Evolutionary conservation across 2,888 invertebrate genomes (phyloP).

Genomic region (Galerucella pusilla): DNA sequence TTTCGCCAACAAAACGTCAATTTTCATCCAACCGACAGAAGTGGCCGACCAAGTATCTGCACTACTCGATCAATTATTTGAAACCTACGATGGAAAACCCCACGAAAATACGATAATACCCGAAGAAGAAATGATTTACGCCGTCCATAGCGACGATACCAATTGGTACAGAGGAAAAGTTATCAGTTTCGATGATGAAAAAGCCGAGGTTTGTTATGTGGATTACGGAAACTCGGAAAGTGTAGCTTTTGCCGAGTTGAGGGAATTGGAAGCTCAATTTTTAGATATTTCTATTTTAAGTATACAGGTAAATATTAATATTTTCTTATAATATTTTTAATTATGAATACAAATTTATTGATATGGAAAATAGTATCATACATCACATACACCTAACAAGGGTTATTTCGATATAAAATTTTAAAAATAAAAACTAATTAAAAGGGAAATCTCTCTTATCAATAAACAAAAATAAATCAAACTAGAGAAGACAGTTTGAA

Average conservation of each 20-base stretch:
- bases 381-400: too few species aligned
- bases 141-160: conserved; percentile 68
- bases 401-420: too few species aligned
- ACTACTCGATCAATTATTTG: conserved; percentile 69
- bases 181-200: conserved; percentile 63
- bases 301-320: conserved; percentile 51
- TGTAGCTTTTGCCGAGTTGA: conserved; percentile 59
- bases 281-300: conserved; percentile 55
- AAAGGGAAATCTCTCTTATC: too few species aligned
- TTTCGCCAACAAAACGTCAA: conserved; percentile 69
- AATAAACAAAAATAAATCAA: too few species aligned
- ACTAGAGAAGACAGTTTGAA: too few species aligned
- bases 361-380: too few species aligned
- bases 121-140: conserved; percentile 71
- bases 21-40: conserved; percentile 72
- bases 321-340: neutral
- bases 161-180: conserved; percentile 80
- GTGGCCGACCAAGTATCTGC: conserved; percentile 66
- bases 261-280: conserved; percentile 55
- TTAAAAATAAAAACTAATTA: too few species aligned
- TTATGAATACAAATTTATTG: neutral
- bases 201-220: conserved; percentile 69
- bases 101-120: conserved; percentile 61
- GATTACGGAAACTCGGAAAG: conserved; percentile 80
- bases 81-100: conserved; percentile 68